Base-by-base conservation (phyloP, 2,888 invertebrate genomes). In the Fragum fragum region DNA sequence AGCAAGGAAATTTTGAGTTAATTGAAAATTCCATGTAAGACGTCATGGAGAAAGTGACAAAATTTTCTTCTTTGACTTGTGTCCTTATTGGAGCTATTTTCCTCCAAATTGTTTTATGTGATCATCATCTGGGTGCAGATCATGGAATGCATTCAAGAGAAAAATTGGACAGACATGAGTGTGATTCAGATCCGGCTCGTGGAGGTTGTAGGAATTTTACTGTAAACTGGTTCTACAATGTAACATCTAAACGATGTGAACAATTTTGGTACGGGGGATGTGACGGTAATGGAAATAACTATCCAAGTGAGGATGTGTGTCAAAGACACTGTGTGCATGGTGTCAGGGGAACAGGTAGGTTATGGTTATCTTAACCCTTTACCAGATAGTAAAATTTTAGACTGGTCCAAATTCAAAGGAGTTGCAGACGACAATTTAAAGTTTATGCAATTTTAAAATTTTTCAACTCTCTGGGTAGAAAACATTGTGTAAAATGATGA, bases 251-350 rank as follows among this genome's bases (percentile, higher is more conserved):
- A 90, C 96, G 96, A 36, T 93, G 94, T 85, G 96, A 98, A 97
- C 97, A 95, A 96, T 96, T 95, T 97, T 97, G 95, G 95, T 96
- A 95, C 69, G 97, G 98, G 68, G 99, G 99, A 61, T 99, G 99
- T 93, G 96, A 96, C 73, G 99, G 99, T 81, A 99, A 99, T 94
- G 96, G 90, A 59, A 94, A 94, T 88, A 91, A 93, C 79, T 94
- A 94, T 85, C 73, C 85, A 47, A 83, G 85, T 1, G 59, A 87
- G 55, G 80, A 78, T 9, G 71, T 82, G 18, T 92, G 92, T 81
- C 84, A 87, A 71, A 76, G 74, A 73, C 82, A 85, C 9, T 92
- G 92, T 71, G 66, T 61, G 28, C 61, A 71, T 28, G 76, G 66
- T 42, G 68, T 77, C 78, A 57, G 68, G 18, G 85, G 78, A 57